Base-by-base conservation (phyloP, 2,888 invertebrate genomes). In the Sinotaia quadrata region DNA sequence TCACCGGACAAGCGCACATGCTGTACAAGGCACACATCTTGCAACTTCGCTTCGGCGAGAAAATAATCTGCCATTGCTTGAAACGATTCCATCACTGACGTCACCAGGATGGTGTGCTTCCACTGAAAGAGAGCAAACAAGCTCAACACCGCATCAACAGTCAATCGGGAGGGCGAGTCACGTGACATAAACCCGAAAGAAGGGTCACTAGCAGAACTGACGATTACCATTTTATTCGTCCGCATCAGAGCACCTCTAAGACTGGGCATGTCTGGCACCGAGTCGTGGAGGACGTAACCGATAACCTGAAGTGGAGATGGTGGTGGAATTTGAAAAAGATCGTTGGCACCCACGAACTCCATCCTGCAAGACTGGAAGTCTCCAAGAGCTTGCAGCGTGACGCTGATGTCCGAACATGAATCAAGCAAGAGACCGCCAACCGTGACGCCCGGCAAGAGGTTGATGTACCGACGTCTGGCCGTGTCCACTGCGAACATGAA, bases 361-460 rank as follows among this genome's bases (percentile, higher is more conserved):
- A 72, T 61, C 31, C 66, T 56, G 67, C 83, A 81, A 0, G 80
- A 75, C 60, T 83, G 79, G 65, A 83, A 83, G 62, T 81, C 80
- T 15, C 77, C 63, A 8, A 81, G 24, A 4, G 69, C 65, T 56
- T 78, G 79, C 12, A 75, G 31, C 1, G 75, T 73, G 27, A 68
- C 68, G 18, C 69, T 70, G 10, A 63, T 52, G 51, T 77, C 73
- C 7, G 79, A 77, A 58, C 84, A 84, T 0, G 81, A 75, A 65
- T 84, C 84, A 10, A 83, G 34, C 36, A 82, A 44, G 3, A 83
- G 47, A 0, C 76, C 77, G 0, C 84, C 84, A 0, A 82, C 51
- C 0, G 29, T 68, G 0, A 81, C 68, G 21, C 75, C 74, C 2
- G 76, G 75, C 10, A 84, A 71, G 2, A 81, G 58, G 21, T 73